These are phyloP conservation scores for Orchesella cincta DNA, from an alignment of 1,140 invertebrate species.

Conservation along the genomic window DNA sequence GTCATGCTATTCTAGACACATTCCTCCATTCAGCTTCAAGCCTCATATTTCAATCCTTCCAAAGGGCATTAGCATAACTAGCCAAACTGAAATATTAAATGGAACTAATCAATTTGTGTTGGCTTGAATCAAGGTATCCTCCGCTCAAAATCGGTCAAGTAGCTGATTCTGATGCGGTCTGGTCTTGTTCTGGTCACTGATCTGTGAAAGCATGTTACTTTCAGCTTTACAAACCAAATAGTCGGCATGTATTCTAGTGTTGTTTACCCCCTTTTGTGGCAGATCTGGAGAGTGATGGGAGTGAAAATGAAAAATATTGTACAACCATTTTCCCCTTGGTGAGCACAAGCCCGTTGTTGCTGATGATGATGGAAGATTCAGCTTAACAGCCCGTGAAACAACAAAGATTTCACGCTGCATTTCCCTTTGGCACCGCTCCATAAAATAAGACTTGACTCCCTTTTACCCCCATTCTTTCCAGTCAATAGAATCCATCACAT, in stretches of 20 bases:
- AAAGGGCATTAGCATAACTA: background rate
- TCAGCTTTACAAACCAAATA: too few species aligned
- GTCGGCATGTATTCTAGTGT: background rate
- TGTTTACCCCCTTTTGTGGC: background rate
- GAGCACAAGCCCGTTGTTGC: background rate
- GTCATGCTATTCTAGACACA: background rate
- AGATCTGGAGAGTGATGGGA: background rate
- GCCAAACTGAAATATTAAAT: too few species aligned
- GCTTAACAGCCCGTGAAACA: background rate
- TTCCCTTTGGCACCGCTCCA: background rate
- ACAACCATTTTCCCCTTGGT: background rate
- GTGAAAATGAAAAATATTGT: background rate
- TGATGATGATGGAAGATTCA: background rate
- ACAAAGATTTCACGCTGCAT: slow-evolving; percentile 12
- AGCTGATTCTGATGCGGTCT: too few species aligned
- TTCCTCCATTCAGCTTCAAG: background rate
- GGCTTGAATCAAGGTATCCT: background rate
- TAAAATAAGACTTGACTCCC: background rate
- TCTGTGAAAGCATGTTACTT: too few species aligned
- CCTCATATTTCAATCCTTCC: background rate
- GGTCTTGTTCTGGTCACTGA: too few species aligned
- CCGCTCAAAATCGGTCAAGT: too few species aligned
- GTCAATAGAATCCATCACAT: background rate
- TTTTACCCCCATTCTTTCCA: background rate
- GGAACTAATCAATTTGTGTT: too few species aligned